Conservation (phyloP, 2,797 vertebrate genomes). For the Gymnodraco acuticeps region DNA sequence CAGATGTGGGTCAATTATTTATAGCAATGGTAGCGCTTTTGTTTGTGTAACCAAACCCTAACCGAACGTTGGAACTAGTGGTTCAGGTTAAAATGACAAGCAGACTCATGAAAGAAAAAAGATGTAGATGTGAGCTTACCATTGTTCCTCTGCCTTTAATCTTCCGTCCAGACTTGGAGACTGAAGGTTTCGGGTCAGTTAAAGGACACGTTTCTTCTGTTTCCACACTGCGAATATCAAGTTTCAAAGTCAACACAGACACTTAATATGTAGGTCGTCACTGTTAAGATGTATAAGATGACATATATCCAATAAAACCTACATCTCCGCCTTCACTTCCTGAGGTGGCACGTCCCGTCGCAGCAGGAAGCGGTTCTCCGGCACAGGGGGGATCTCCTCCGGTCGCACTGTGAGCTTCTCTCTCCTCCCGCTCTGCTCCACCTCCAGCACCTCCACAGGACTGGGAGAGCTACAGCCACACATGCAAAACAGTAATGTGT, state of each 20-base stretch:
- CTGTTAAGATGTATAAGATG: background rate
- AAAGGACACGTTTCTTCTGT: slow-evolving; percentile 80
- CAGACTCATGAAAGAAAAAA: background rate
- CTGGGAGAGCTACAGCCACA: slow-evolving; percentile 63
- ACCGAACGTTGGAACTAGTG: background rate
- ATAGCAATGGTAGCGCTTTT: background rate
- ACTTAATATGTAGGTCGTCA: background rate
- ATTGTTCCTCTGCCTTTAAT: slow-evolving; percentile 98
- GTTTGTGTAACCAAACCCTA: background rate
- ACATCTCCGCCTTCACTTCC: slow-evolving; percentile 88
- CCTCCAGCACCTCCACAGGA: slow-evolving; percentile 80
- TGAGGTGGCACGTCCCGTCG: slow-evolving; percentile 90
- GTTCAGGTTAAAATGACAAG: background rate
- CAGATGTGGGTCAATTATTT: background rate
- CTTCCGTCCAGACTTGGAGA: slow-evolving; percentile 98
- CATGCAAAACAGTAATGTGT: slow-evolving; percentile 30
- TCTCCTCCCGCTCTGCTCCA: slow-evolving; percentile 87
- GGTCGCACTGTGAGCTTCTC: slow-evolving; percentile 95
- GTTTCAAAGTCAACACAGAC: background rate
- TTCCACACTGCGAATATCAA: slow-evolving; percentile 81
- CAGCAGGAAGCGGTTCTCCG: slow-evolving; percentile 96
- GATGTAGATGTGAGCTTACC: slow-evolving; percentile 79
- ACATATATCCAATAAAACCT: slow-evolving; percentile 55
- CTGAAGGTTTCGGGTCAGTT: slow-evolving; percentile 90
- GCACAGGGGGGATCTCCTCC: slow-evolving; percentile 98